A percentile compares a stretch with the other conserved stretches of the same genome.
phyloP scores from a whole-genome alignment of 2,113 vertebrate species.

The Numenius arquata region DNA sequence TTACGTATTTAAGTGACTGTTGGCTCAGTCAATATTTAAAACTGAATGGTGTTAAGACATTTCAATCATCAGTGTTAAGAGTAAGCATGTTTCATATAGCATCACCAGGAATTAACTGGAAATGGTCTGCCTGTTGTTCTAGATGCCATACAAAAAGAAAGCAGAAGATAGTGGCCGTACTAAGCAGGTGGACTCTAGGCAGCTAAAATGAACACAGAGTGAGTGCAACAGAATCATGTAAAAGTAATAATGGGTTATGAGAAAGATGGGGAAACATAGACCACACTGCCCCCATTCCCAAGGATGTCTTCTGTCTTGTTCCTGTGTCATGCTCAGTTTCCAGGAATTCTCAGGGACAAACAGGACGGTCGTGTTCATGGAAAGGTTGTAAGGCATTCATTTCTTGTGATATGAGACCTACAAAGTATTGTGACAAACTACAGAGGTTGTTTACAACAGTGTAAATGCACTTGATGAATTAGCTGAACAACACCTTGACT shows the following conservation, averaged over 20 bases:
- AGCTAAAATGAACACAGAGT: neutral
- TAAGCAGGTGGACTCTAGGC: neutral
- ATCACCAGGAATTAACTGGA: neutral
- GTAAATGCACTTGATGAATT: neutral
- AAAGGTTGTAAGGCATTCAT: neutral
- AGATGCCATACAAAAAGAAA: neutral
- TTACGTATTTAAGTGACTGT: neutral
- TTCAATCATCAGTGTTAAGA: neutral
- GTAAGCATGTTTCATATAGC: neutral
- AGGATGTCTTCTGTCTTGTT: neutral
- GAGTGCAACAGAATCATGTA: neutral
- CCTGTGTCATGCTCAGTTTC: neutral
- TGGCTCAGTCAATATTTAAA: neutral
- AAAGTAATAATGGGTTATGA: neutral
- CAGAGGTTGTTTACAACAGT: fast-evolving
- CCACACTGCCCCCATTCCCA: neutral
- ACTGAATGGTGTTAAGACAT: neutral
- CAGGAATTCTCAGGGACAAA: neutral
- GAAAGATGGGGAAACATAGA: neutral
- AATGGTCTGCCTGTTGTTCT: neutral
- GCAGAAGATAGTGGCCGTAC: neutral
- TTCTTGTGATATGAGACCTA: neutral
- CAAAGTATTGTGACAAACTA: neutral
- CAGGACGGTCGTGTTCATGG: neutral
- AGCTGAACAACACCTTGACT: neutral